phyloP scores from a whole-genome alignment of 92 coral and sea anemone species.

The Desmophyllum pertusum region DNA sequence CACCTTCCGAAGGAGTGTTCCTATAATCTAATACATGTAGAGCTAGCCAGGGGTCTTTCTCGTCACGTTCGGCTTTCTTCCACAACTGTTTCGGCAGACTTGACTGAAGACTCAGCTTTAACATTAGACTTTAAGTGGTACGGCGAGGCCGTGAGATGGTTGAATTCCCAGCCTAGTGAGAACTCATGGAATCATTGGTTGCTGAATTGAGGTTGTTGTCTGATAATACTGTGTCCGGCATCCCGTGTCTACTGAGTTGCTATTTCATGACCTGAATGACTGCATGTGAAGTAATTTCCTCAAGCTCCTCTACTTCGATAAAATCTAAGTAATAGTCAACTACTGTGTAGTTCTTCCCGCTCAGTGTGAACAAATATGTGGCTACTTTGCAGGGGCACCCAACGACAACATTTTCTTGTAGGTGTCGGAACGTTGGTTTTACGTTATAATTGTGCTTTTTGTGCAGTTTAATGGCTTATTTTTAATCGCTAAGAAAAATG shows the following conservation, averaged over 20 bases:
- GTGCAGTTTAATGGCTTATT: too few relatives aligned
- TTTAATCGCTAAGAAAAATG: too few relatives aligned
- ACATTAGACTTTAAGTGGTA: conserved; percentile 23
- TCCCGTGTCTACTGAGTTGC: conserved; percentile 20
- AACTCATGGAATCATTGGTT: conserved; percentile 33
- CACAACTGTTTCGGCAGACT: conserved; percentile 11
- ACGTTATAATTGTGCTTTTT: too few relatives aligned
- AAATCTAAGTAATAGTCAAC: conserved; percentile 43
- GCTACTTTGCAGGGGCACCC: too few relatives aligned
- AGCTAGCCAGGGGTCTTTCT: conserved; percentile 41
- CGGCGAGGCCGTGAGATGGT: conserved; percentile 36
- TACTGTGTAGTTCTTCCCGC: conserved; percentile 35
- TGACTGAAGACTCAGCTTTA: conserved; percentile 31
- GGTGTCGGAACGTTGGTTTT: too few relatives aligned
- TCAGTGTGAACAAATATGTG: conserved; percentile 44
- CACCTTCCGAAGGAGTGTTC: too few relatives aligned
- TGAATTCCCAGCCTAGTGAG: conserved; percentile 37
- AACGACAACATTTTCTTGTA: too few relatives aligned
- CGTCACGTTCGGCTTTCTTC: conserved; percentile 29
- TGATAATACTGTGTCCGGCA: conserved; percentile 36
- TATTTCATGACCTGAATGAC: conserved; percentile 38
- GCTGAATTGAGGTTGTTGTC: conserved; percentile 40
- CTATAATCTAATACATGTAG: too few relatives aligned
- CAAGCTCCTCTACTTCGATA: conserved; percentile 17
- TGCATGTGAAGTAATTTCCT: conserved; percentile 28